Percentiles rank a stretch among this genome's conserved stretches.
phyloP scores from a whole-genome alignment of 1,140 invertebrate genomes.

The Drosophila neocordata region DNA sequence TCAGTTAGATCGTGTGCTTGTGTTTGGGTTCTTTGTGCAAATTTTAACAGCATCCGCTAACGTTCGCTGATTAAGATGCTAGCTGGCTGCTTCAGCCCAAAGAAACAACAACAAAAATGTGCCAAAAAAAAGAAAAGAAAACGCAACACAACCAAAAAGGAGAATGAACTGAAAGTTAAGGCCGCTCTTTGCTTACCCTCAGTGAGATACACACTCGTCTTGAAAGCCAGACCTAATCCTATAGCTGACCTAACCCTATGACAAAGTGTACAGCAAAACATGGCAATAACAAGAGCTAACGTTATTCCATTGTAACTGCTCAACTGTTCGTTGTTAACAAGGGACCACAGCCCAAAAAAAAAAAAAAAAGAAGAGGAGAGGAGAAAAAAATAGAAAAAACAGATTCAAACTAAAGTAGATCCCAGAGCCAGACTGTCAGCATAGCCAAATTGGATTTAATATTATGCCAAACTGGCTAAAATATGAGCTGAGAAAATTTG shows the following conservation, averaged over 20 bases:
- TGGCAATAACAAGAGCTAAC: slow-evolving; percentile 56
- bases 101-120: slow-evolving; percentile 40
- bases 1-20: slow-evolving; percentile 23
- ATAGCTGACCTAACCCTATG: not conserved
- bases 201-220: slow-evolving; percentile 7
- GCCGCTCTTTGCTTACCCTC: slow-evolving; percentile 25
- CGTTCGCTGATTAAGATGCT: slow-evolving; percentile 75
- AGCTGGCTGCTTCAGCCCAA: slow-evolving; percentile 18
- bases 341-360: slow-evolving; percentile 56
- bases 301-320: slow-evolving; percentile 72
- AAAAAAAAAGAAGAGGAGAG: not conserved
- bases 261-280: slow-evolving; percentile 28
- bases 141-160: slow-evolving; percentile 41
- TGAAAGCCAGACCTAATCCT: not conserved
- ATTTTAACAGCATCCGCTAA: slow-evolving; percentile 76
- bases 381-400: not conserved
- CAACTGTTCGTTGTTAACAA: slow-evolving; percentile 73
- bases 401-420: slow-evolving; percentile 34
- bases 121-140: slow-evolving; percentile 63
- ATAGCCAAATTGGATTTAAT: slow-evolving; percentile 75
- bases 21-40: slow-evolving; percentile 47
- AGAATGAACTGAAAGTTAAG: not conserved
- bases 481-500: slow-evolving; percentile 80
- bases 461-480: slow-evolving; percentile 70
- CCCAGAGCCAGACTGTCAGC: slow-evolving; percentile 32